Conservation (phyloP, 2,888 invertebrate species). For the Rugalucina vietnamica region DNA sequence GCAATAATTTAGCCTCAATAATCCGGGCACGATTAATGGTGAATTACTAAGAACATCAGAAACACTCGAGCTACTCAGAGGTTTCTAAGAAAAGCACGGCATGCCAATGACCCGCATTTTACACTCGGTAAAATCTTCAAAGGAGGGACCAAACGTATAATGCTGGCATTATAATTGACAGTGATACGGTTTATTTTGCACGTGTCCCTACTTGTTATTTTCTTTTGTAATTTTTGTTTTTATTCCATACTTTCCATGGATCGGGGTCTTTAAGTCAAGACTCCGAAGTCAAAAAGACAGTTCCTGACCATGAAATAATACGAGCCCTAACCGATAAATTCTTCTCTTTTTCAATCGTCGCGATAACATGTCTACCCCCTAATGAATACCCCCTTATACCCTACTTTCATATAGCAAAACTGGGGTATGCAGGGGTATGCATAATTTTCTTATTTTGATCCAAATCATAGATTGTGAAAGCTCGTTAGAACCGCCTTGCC, state of each 20-base stretch:
- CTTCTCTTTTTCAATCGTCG: no score
- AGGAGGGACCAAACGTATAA: background rate
- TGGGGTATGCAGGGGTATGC: no score
- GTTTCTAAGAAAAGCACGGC: background rate
- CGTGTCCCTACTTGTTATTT: background rate
- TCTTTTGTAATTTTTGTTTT: background rate
- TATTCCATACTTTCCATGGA: background rate
- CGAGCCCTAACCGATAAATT: no score
- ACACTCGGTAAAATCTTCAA: background rate
- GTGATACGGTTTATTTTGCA: background rate
- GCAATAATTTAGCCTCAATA: background rate
- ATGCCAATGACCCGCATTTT: slow-evolving; percentile 13
- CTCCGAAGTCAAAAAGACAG: no score
- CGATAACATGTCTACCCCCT: no score
- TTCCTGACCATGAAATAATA: no score
- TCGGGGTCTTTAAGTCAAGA: no score
- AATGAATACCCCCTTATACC: no score
- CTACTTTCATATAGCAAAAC: no score
- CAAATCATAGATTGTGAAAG: no score
- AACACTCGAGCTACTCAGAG: background rate
- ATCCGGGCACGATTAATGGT: background rate
- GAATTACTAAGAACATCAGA: background rate
- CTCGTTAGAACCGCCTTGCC: background rate
- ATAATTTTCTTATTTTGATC: no score
- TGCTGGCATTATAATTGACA: background rate